Evolutionary conservation across 2,113 vertebrate genomes (phyloP), one percentile per base, ranked within the genome.

Genomic region (Petroica traversi): DNA sequence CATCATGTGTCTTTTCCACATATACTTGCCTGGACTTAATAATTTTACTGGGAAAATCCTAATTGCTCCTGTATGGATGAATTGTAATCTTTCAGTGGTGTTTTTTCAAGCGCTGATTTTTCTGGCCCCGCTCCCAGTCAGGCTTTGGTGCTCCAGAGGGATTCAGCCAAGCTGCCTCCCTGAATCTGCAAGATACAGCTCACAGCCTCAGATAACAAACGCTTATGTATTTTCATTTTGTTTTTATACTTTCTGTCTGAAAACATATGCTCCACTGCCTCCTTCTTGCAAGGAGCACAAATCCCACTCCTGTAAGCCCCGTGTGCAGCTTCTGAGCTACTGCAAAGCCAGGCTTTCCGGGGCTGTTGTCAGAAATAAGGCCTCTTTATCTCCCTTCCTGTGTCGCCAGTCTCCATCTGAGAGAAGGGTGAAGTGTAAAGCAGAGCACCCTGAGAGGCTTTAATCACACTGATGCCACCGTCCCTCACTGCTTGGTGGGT

Each of bases 71-170:
- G 29, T 51, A 55, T 67, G 85, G 59, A 83, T 88, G 59, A 93
- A 57, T 26, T 91, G 63, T 84, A 43, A 68, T 94, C 77, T 94
- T 91, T 86, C 77, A 71, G 77, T 57, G 63, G 68, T 84, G 63
- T 84, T 90, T 66, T 90, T 54, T 83, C 17, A 36, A 88, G 81
- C 7, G 7, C 59, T 85, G 80, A 80, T 74, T 88, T 92, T 92
- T 80, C 91, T 96, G 92, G 85, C 75, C 55, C 59, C 63, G 68
- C 59, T 96, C 96, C 75, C 75, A 86, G 79, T 38, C 75, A 84
- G 51, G 74, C 71, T 88, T 92, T 88, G 45, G 71, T 6, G 3
- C 26, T 92, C 51, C 33, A 49, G 69, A 92, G 78, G 71, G 71
- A 88, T 58, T 83, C 66, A 61, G 58, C 82, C 85, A 93, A 88